Base-by-base conservation (phyloP, 1,140 invertebrate species). In the Aphaenogaster rudis region DNA sequence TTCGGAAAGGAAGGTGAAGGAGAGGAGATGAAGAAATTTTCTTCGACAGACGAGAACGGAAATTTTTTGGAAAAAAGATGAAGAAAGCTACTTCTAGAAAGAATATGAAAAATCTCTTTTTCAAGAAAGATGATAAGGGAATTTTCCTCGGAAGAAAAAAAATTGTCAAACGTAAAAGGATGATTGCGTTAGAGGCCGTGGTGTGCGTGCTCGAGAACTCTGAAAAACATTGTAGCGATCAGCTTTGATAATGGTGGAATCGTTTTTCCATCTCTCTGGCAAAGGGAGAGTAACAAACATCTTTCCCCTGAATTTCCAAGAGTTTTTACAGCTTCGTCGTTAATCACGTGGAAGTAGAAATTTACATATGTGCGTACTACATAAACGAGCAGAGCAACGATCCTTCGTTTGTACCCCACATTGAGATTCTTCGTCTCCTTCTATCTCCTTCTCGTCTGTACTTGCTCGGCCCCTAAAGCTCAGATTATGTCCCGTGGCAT, bases 301-400 rank as follows among this genome's bases (percentile, higher is more conserved):
- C 17, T 80, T 90, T 81, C 57, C 74, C 33, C 5, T 36, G 15
- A 86, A 86, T 89, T 90, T 88, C 79, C 88, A 92, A 88, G 69
- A 54, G 78, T 93, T 93, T 92, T 93, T 93, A 93, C 89, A 88
- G 88, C 88, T 92, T 92, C 48, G 50, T 87, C 80, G 80, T 91
- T 84, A 89, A 69, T 21, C 63, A 86, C 15, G 59, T 78, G 71
- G 64, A 87, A 71, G 36, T 91, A 88, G 79, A 90, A 33, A 74
- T 81, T 87, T 59, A 76, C 77, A 17, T 79, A 86, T 71, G 77
- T 84, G 42, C 48, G 42, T 88, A 77, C 80, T 45, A 61, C 71
- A 42, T 81, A 90, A 66, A 17, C 36, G 45, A 87, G 76, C 67
- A 77, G 7, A 86, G 74, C 66, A 79, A 88, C 66, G 45, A 86